Conservation (phyloP, 2,113 vertebrate genomes). For the Galeopterus variegatus region DNA sequence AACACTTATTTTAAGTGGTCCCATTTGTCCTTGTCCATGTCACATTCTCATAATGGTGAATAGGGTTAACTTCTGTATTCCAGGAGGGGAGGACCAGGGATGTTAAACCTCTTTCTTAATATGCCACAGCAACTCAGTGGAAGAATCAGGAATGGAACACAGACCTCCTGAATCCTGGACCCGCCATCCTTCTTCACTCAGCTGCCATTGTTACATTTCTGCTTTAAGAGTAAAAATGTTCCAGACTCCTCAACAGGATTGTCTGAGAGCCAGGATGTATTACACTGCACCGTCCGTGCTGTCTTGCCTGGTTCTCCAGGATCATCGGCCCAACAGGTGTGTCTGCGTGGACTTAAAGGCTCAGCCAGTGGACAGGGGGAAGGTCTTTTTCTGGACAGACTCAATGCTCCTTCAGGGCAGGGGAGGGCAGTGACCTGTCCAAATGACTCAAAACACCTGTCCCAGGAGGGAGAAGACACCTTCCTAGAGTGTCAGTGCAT, state of each 20-base stretch:
- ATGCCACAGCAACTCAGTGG: neutral
- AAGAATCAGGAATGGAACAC: neutral
- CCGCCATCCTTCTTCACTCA: neutral
- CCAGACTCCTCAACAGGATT: neutral
- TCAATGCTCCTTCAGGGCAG: neutral
- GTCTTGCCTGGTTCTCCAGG: neutral
- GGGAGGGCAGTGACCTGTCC: neutral
- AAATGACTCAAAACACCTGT: neutral
- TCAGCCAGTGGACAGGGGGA: neutral
- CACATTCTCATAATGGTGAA: neutral
- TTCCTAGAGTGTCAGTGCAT: neutral
- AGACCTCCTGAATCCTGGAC: neutral
- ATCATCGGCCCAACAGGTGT: neutral
- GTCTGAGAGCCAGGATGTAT: too few species aligned
- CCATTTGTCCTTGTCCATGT: conserved; percentile 34
- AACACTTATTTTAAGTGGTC: conserved; percentile 15
- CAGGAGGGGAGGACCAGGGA: neutral
- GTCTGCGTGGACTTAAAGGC: neutral
- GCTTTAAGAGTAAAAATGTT: neutral
- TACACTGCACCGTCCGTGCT: fast-evolving
- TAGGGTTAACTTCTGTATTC: neutral
- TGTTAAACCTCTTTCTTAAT: neutral
- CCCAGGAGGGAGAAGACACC: neutral
- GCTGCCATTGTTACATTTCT: neutral
- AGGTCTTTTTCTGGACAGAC: neutral